A percentile compares a stretch with the other conserved stretches of the same genome.
Conservation (phyloP, 2,888 invertebrate genomes). For the Athalia cordata region DNA sequence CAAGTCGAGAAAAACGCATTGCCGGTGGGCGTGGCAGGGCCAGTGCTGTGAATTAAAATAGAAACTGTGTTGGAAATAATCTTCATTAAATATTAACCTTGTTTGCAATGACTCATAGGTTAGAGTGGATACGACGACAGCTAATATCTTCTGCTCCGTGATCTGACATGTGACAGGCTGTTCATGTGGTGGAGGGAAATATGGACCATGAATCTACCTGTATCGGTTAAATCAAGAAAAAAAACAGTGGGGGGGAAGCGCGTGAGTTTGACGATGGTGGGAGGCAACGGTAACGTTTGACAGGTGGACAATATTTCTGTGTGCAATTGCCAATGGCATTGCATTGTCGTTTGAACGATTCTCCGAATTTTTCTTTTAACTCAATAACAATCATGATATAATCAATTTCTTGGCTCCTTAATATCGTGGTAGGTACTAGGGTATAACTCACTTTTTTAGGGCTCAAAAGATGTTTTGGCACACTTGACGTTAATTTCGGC, state of each 20-base stretch:
- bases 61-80: background rate
- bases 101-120: no score
- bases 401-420: no score
- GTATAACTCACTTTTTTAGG: background rate
- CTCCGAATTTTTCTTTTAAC: background rate
- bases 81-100: background rate
- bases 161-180: no score
- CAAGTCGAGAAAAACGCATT: constrained; percentile 12
- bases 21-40: constrained; percentile 7
- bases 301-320: constrained; percentile 20
- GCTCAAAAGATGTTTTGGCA: background rate
- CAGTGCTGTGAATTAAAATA: constrained; percentile 14
- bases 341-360: background rate
- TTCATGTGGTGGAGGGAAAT: constrained; percentile 17
- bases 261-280: background rate
- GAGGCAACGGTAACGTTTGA: constrained; percentile 28
- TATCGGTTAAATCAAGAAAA: no score
- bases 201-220: background rate
- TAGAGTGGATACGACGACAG: no score
- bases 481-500: constrained; percentile 27
- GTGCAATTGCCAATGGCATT: background rate
- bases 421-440: no score
- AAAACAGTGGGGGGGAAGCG: background rate
- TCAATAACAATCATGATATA: no score
- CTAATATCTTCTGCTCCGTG: no score